Conservation (phyloP, 2,797 vertebrate genomes). For the Pangasius mekongensis region DNA sequence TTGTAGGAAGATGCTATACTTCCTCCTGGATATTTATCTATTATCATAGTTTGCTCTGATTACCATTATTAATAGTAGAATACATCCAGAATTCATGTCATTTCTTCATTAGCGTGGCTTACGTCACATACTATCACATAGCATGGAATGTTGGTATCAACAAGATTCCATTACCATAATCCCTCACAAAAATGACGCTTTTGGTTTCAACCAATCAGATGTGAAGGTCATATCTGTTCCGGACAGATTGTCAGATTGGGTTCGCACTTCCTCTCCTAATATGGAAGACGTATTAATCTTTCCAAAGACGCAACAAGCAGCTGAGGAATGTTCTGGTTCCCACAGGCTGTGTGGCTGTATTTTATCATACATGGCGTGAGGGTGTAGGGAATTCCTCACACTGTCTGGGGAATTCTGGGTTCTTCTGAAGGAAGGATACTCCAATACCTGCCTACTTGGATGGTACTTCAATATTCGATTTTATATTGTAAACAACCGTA, state of each 20-base stretch:
- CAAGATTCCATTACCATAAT: neutral
- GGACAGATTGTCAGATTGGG: neutral
- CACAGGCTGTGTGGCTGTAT: constrained; percentile 49
- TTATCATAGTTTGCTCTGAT: neutral
- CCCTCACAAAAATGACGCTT: neutral
- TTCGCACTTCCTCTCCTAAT: neutral
- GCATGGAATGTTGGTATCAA: neutral
- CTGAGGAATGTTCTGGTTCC: constrained; percentile 68
- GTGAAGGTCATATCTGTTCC: neutral
- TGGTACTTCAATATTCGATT: neutral
- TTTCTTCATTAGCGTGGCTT: neutral
- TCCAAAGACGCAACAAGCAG: constrained; percentile 61
- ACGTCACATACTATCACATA: neutral
- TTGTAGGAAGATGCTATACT: neutral
- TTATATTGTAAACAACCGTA: neutral
- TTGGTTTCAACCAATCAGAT: neutral
- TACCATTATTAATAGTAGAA: neutral
- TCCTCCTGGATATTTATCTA: neutral
- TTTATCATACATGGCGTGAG: constrained; percentile 53
- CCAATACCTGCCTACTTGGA: neutral
- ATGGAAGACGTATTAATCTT: neutral
- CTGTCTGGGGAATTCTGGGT: constrained; percentile 10
- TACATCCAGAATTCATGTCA: neutral
- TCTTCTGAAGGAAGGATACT: neutral
- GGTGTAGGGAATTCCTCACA: neutral